A percentile compares a stretch with the other conserved stretches of the same genome.
These are phyloP conservation scores for Phoeniculus purpureus DNA, from an alignment of 2,797 vertebrate genomes.

Conservation along the genomic window DNA sequence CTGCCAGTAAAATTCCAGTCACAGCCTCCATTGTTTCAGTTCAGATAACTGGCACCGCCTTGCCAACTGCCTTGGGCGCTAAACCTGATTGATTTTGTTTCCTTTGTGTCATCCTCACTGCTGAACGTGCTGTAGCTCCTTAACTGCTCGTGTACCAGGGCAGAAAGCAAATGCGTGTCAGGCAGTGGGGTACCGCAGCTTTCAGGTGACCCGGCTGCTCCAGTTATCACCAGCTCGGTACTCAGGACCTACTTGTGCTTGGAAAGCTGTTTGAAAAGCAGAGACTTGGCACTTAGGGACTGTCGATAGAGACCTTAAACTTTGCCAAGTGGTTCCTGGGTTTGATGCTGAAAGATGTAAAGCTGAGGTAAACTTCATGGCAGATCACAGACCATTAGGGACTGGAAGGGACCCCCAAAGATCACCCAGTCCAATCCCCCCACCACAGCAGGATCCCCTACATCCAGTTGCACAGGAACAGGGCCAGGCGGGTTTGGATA, in stretches of 20 bases:
- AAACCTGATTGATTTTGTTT: constrained; percentile 24
- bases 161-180: background rate
- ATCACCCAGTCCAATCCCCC: too few species aligned
- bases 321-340: background rate
- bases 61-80: background rate
- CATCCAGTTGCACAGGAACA: too few species aligned
- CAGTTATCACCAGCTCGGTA: background rate
- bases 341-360: background rate
- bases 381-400: background rate
- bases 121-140: background rate
- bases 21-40: constrained; percentile 21
- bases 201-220: background rate
- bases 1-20: constrained; percentile 32
- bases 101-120: constrained; percentile 10
- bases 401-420: too few species aligned
- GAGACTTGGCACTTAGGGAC: background rate
- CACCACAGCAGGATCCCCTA: too few species aligned
- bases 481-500: too few species aligned
- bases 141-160: background rate
- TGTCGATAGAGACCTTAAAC: background rate
- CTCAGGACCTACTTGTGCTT: background rate
- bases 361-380: background rate
- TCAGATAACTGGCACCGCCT: constrained; percentile 6
- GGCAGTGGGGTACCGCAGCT: background rate
- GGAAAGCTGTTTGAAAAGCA: background rate